Evolutionary conservation across 2,113 vertebrate species (phyloP), one percentile per base, ranked within the genome.

Genomic region (Spilogale gracilis): DNA sequence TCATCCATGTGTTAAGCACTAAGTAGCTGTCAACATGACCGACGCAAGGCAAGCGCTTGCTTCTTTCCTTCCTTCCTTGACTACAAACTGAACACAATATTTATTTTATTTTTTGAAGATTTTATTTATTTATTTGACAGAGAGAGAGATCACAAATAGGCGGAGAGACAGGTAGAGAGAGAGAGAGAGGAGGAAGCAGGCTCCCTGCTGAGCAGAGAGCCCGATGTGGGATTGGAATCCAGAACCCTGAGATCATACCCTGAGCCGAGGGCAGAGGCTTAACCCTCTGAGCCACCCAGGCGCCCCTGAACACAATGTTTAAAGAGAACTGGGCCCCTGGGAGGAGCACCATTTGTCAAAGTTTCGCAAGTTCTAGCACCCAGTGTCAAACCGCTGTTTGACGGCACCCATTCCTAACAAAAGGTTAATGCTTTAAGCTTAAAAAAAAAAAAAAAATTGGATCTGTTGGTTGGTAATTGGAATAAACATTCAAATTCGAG

Each of bases 401-500:
- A 95, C 45, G 84, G 94, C 90, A 96, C 87, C 6, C 56, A 23
- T 96, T 98, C 97, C 95, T 98, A 98, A 97, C 98, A 98, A 98
- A 99, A 99, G 99, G 98, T 99, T 99, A 98, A 98, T 95, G 98
- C 96, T 98, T 98, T 95, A 96, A 98, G 98, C 96, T 98, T 99
- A n/a, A n/a, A n/a, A n/a, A n/a, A n/a, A n/a, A n/a, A 98, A 45
- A 92, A 94, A 95, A 65, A 79, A 80, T 98, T 98, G 99, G 98
- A 99, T 99, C 98, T 99, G 98, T 98, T 99, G 98, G 98, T 98
- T 98, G 98, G 99, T 99, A 99, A 99, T 99, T 99, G 99, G 99
- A 99, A 99, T 99, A 99, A 99, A 99, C 99, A 99, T 98, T 99
- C 98, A 99, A 98, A 99, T 99, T 98, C 99, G 98, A 99, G 98